phyloP scores from a whole-genome alignment of 2,113 vertebrate genomes.

The Colius striatus region DNA sequence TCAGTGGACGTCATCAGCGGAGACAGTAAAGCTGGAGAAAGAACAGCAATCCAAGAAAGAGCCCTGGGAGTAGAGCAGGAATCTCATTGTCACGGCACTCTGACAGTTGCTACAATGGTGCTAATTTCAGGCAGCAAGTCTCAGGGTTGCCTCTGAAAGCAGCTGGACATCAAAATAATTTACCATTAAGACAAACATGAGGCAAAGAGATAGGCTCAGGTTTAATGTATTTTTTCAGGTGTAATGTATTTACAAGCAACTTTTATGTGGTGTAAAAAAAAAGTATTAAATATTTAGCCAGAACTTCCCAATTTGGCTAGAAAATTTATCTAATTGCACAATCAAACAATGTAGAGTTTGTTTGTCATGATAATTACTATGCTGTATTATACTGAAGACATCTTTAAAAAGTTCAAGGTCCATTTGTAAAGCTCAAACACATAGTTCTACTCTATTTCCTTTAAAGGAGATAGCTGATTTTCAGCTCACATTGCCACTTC shows the following conservation, averaged over 20 bases:
- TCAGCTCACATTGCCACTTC: background rate
- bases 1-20: background rate
- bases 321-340: background rate
- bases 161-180: background rate
- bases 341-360: background rate
- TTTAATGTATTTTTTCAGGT: too few species aligned
- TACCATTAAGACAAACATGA: background rate
- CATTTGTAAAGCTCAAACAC: background rate
- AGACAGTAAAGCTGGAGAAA: background rate
- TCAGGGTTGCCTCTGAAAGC: background rate
- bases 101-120: fast-evolving
- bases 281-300: background rate
- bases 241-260: too few species aligned
- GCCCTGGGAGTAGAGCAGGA: background rate
- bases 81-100: background rate
- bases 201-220: background rate
- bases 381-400: background rate
- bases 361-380: background rate
- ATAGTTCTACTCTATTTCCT: background rate
- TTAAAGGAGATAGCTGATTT: background rate
- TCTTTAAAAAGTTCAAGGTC: background rate
- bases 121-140: background rate
- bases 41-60: background rate
- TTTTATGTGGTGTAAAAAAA: background rate
- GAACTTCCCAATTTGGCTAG: background rate